These are phyloP conservation scores for Xyliphius kryptos DNA, from an alignment of 2,113 vertebrate species.

Conservation along the genomic window DNA sequence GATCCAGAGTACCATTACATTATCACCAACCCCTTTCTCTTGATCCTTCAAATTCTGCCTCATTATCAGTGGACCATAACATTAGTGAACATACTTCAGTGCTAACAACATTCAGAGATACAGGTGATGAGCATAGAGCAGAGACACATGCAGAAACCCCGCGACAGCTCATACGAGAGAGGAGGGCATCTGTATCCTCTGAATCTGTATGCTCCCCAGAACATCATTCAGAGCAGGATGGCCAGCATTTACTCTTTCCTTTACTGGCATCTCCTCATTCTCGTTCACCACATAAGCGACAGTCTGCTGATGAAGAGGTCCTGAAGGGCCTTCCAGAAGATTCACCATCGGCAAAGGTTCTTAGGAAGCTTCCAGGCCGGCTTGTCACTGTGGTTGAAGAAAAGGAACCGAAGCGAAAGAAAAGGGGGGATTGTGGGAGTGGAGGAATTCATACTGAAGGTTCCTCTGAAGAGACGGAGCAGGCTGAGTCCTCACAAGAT, in stretches of 20 bases:
- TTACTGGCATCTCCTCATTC: constrained; percentile 52
- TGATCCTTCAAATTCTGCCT: constrained; percentile 52
- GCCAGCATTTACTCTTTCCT: constrained; percentile 47
- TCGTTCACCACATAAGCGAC: constrained; percentile 73
- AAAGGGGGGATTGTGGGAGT: constrained; percentile 58
- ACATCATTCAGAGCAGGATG: constrained; percentile 51
- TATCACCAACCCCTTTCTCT: constrained; percentile 29
- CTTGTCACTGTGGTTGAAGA: constrained; percentile 83
- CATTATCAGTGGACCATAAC: constrained; percentile 47
- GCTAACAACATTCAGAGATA: constrained; percentile 28
- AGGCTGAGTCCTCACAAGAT: constrained; percentile 49
- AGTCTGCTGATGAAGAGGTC: constrained; percentile 80
- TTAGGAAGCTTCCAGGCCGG: constrained; percentile 82
- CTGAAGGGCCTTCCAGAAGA: constrained; percentile 66
- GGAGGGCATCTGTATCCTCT: constrained; percentile 44
- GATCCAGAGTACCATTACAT: constrained; percentile 43
- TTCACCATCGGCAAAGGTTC: constrained; percentile 79
- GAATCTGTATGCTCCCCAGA: constrained; percentile 52
- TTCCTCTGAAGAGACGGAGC: constrained; percentile 61
- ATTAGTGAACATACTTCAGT: constrained; percentile 14
- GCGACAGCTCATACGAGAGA: constrained; percentile 43
- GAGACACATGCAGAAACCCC: constrained; percentile 22
- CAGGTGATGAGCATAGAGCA: constrained; percentile 41
- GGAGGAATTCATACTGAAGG: constrained; percentile 45
- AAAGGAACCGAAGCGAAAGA: constrained; percentile 69